Percentiles rank a stretch among this genome's conserved stretches.
Conservation (phyloP, 1,140 invertebrate genomes). For the Ips typographus region DNA sequence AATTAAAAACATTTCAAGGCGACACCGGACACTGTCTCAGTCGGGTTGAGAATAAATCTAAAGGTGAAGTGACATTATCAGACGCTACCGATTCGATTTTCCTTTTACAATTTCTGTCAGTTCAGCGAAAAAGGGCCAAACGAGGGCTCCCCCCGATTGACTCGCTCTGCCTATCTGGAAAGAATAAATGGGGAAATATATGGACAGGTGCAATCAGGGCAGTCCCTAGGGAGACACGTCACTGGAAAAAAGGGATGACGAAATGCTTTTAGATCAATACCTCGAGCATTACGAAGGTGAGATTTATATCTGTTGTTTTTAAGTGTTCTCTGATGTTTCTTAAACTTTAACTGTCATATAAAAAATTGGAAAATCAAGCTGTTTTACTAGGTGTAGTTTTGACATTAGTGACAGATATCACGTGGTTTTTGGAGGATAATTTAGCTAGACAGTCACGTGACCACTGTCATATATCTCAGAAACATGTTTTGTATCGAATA, state of each 20-base stretch:
- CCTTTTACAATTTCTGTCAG: constrained; percentile 45
- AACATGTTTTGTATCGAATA: too few relatives aligned
- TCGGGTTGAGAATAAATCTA: constrained; percentile 48
- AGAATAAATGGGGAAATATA: constrained; percentile 47
- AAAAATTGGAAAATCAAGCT: too few relatives aligned
- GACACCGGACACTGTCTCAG: constrained; percentile 24
- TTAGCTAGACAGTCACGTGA: too few relatives aligned
- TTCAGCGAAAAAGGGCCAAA: constrained; percentile 47
- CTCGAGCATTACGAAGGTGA: too few relatives aligned
- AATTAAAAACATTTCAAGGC: constrained; percentile 35
- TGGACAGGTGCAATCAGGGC: constrained; percentile 50
- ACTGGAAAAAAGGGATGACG: constrained; percentile 41
- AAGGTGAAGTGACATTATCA: constrained; percentile 50
- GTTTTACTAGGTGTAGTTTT: too few relatives aligned
- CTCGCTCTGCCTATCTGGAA: constrained; percentile 29
- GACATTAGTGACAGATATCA: too few relatives aligned
- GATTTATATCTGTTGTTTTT: too few relatives aligned
- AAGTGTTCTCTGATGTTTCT: too few relatives aligned
- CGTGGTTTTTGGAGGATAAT: too few relatives aligned
- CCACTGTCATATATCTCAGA: too few relatives aligned
- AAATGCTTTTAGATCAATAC: constrained; percentile 43
- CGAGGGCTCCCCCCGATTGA: constrained; percentile 31
- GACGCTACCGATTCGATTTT: constrained; percentile 42
- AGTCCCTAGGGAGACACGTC: constrained; percentile 47
- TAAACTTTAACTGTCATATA: too few relatives aligned